Base-by-base conservation (phyloP, 2,888 invertebrate species). In the Tridacna crocea region DNA sequence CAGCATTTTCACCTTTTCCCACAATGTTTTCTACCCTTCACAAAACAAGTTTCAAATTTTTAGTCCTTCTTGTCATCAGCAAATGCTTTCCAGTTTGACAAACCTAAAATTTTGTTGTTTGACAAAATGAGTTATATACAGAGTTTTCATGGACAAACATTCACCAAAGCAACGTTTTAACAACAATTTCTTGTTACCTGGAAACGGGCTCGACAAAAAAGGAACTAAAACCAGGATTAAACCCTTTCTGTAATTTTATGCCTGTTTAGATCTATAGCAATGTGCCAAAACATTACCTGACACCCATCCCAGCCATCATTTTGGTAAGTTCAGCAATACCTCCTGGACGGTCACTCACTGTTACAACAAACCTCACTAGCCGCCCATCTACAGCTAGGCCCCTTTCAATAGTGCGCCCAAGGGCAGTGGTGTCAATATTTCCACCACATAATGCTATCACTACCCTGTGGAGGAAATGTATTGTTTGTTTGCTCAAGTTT, bases 361-460 rank as follows among this genome's bases (percentile, higher is more conserved):
- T 93, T 11, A 94, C 95, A 61, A 94, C 93, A 94, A 98, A 97
- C 88, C 97, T 92, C 94, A 95, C 79, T 95, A 92, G 96, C 95
- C 92, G 92, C 48, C 97, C 97, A 93, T 98, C 98, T 0, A 97
- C 97, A 0, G 98, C 98, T 87, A 98, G 94, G 0, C 98, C 98
- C 75, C 98, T 95, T 94, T 98, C 98, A 89, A 98, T 95, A 88
- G 98, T 98, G 24, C 98, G 95, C 0, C 98, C 98, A 82, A 98
- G 95, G 65, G 98, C 97, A 0, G 98, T 98, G 10, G 98, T 98
- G 94, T 98, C 98, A 79, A 98, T 98, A 95, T 98, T 98, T 63
- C 98, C 98, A 17, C 95, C 95, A 89, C 97, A 97, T 0, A 98
- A 95, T 61, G 97, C 96, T 80, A 98, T 95, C 0, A 98, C 98